Conservation (phyloP, 2,888 invertebrate species). For the Lymantria dispar region DNA sequence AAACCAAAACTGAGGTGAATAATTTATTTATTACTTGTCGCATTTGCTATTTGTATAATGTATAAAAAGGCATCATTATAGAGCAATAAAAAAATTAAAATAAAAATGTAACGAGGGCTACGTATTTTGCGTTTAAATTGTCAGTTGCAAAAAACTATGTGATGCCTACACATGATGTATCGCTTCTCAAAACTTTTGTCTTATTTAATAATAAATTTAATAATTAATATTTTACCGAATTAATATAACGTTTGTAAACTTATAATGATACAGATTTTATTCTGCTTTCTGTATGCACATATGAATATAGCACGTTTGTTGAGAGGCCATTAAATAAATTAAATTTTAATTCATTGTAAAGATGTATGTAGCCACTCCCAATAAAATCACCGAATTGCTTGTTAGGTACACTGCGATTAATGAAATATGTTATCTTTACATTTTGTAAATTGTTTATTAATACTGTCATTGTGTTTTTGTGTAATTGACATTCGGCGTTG, state of each 20-base stretch:
- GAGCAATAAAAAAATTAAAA: slow-evolving; percentile 35
- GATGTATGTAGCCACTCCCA: too few relatives aligned
- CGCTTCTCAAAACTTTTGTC: slow-evolving; percentile 47
- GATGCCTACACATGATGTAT: slow-evolving; percentile 30
- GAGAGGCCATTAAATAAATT: slow-evolving; percentile 5
- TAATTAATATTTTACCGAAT: slow-evolving; percentile 64
- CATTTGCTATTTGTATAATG: slow-evolving; percentile 39
- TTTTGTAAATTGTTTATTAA: slow-evolving; percentile 28
- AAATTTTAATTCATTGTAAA: background rate
- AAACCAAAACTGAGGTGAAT: slow-evolving; percentile 63
- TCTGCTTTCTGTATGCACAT: slow-evolving; percentile 46
- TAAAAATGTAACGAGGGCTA: slow-evolving; percentile 28
- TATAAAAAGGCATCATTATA: slow-evolving; percentile 34
- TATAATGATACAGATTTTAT: slow-evolving; percentile 53
- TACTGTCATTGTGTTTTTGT: slow-evolving; percentile 13
- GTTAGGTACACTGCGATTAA: too few relatives aligned
- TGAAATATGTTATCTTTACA: slow-evolving; percentile 5
- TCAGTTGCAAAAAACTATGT: slow-evolving; percentile 54
- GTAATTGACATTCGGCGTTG: slow-evolving; percentile 4
- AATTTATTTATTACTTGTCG: slow-evolving; percentile 50
- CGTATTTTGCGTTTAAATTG: slow-evolving; percentile 40
- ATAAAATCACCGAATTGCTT: too few relatives aligned
- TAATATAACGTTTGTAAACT: slow-evolving; percentile 60
- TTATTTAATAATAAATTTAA: slow-evolving; percentile 63
- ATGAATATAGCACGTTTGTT: slow-evolving; percentile 31